phyloP scores from a whole-genome alignment of 2,113 vertebrate species.

The Ginglymostoma cirratum region DNA sequence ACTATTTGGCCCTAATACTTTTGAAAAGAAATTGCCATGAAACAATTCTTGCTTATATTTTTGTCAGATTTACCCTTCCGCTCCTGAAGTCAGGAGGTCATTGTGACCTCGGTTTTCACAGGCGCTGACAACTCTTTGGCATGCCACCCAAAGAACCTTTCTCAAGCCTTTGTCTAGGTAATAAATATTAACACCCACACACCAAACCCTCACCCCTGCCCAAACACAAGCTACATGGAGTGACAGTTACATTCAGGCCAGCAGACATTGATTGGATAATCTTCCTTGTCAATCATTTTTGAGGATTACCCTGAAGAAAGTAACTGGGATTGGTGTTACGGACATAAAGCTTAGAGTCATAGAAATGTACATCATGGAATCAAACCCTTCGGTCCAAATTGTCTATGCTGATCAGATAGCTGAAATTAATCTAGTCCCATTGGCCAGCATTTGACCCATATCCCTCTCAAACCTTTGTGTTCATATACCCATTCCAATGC shows the following conservation, averaged over 20 bases:
- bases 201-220: background rate
- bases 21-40: background rate
- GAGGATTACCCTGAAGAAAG: background rate
- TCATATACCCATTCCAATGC: no score
- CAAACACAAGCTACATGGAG: background rate
- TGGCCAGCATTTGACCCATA: no score
- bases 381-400: no score
- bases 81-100: background rate
- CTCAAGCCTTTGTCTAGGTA: background rate
- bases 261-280: background rate
- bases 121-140: background rate
- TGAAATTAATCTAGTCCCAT: no score
- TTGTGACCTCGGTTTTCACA: background rate
- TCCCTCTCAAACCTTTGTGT: no score
- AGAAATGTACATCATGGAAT: no score
- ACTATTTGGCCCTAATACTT: background rate
- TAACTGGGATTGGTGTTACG: background rate
- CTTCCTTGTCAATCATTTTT: background rate
- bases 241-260: background rate
- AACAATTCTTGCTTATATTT: background rate
- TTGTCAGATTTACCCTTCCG: background rate
- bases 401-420: no score
- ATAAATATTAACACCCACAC: background rate
- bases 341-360: background rate
- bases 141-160: background rate